Base-by-base conservation (phyloP, 2,888 invertebrate species). In the Pecten maximus region DNA sequence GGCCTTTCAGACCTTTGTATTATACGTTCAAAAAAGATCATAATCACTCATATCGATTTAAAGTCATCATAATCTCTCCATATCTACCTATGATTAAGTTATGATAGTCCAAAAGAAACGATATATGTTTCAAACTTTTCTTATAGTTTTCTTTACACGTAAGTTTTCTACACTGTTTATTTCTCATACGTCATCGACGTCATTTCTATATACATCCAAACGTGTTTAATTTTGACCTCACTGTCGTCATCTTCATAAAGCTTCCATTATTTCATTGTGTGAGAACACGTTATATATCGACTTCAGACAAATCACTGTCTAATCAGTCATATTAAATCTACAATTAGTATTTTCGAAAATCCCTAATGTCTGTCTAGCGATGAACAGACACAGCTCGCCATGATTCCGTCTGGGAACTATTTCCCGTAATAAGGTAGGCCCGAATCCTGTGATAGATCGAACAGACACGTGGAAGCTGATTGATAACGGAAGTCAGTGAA, bases 401-500 rank as follows among this genome's bases (percentile, higher is more conserved):
- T 35, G 35, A 74, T 74, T 74, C 74, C 35, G 74, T 74, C 74
- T 74, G 35, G 35, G 74, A 74, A 74, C 74, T 74, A 74, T 74
- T 74, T 74, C 74, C 28, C 35, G 74, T 74, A 74, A 74, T 74
- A 74, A 74, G 74, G 74, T 74, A 74, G 35, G 28, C 74, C 74
- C 74, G 74, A 74, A 0, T 74, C 74, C 6, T 28, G 74, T 74
- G 74, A 74, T 74, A 74, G 74, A 74, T 74, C 74, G 74, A 74
- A 74, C 74, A 74, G 74, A 74, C 74, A 74, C 74, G 74, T 35
- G 74, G 74, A 74, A 15, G 74, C 28, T 74, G 74, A 74, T 74
- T 74, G 74, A 74, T 74, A 74, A 74, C 74, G 74, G 74, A 74
- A 74, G 74, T 28, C 74, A 74, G 74, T 74, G 74, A 74, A 74